These are phyloP conservation scores for Serinus canaria DNA, from an alignment of 2,113 vertebrate genomes.

Conservation along the genomic window DNA sequence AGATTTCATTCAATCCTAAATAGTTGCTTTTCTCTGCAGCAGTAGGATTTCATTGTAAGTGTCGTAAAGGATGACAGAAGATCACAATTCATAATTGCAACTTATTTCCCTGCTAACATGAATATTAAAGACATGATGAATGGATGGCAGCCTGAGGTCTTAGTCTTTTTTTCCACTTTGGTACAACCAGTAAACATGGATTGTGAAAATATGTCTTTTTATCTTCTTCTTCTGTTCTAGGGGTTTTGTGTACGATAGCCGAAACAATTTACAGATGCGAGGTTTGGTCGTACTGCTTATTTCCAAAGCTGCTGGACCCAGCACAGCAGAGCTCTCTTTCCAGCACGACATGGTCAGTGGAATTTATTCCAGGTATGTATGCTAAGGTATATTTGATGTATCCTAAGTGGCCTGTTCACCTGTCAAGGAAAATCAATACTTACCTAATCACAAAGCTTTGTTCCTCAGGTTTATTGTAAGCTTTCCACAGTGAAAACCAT, in stretches of 20 bases:
- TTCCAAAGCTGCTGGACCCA: conserved; percentile 94
- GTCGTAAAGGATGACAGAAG: neutral
- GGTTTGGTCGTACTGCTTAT: conserved; percentile 90
- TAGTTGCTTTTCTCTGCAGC: neutral
- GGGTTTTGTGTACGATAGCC: conserved; percentile 88
- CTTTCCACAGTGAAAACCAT: neutral
- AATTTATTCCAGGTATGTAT: conserved; percentile 91
- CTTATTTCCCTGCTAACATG: neutral
- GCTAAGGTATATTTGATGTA: neutral
- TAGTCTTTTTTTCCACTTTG: neutral
- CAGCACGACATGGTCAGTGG: conserved; percentile 90
- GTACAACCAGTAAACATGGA: neutral
- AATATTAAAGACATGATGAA: conserved; percentile 2
- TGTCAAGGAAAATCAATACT: neutral
- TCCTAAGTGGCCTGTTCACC: neutral
- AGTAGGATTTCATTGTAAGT: neutral
- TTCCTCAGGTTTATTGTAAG: neutral
- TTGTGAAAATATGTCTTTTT: neutral
- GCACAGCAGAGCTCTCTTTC: conserved; percentile 63
- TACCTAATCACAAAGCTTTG: neutral
- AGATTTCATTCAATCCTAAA: conserved; percentile 3
- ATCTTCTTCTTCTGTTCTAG: conserved; percentile 67
- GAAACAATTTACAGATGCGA: conserved; percentile 89
- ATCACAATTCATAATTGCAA: neutral
- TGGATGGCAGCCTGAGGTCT: neutral